A percentile compares a stretch with the other conserved stretches of the same genome.
Conservation (phyloP, 1,140 invertebrate species). For the Epicauta chinensis region DNA sequence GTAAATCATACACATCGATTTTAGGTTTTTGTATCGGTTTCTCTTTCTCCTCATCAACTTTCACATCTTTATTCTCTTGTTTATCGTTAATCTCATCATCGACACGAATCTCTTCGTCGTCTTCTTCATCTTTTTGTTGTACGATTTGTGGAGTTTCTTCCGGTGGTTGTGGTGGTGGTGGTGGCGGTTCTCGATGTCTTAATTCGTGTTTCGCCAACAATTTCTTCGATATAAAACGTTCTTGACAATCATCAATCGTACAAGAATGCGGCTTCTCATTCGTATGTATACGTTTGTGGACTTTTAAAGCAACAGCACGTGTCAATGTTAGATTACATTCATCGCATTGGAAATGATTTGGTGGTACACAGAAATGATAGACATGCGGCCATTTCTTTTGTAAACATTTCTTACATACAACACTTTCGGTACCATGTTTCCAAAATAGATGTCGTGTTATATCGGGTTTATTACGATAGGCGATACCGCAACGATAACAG, state of each 20-base stretch:
- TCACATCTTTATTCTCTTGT: conserved; percentile 44
- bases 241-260: conserved; percentile 57
- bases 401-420: conserved; percentile 73
- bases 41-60: conserved; percentile 55
- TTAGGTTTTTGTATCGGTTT: conserved; percentile 54
- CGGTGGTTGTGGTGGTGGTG: too few species aligned
- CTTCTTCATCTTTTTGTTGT: conserved; percentile 41
- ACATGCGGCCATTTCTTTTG: conserved; percentile 87
- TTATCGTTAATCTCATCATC: conserved; percentile 1
- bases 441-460: conserved; percentile 83
- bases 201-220: conserved; percentile 62
- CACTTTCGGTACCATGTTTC: conserved; percentile 85
- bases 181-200: conserved; percentile 45
- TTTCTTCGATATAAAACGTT: conserved; percentile 77
- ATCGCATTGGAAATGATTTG: conserved; percentile 68
- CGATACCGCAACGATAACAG: conserved; percentile 77
- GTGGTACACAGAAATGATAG: conserved; percentile 82
- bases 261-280: conserved; percentile 64
- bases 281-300: conserved; percentile 72
- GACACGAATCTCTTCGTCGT: conserved; percentile 33
- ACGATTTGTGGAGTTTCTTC: conserved; percentile 34
- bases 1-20: conserved; percentile 63
- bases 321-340: conserved; percentile 69
- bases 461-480: conserved; percentile 78
- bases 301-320: conserved; percentile 69